A percentile compares a stretch with the other conserved stretches of the same genome.
These are phyloP conservation scores for Anas capensis DNA, from an alignment of 2,797 vertebrate genomes.

Conservation along the genomic window DNA sequence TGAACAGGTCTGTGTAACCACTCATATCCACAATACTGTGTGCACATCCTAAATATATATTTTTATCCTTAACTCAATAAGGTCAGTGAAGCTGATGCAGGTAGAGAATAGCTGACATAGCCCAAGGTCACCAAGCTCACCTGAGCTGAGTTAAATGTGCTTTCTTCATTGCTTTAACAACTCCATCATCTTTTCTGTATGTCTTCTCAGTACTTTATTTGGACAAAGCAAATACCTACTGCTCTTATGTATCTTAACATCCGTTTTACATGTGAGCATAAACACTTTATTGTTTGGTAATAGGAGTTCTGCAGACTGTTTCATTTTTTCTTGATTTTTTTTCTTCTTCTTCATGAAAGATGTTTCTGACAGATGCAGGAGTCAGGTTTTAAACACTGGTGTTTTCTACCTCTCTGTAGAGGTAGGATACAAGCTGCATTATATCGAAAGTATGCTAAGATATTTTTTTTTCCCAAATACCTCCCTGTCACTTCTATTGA, in stretches of 20 bases:
- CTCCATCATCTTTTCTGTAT: not conserved
- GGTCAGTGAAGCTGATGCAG: not conserved
- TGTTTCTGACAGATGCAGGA: not conserved
- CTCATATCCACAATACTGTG: rapidly evolving
- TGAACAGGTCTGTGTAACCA: not conserved
- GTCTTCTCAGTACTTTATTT: not conserved
- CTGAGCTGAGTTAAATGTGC: not conserved
- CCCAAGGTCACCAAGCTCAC: not conserved
- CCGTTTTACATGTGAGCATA: not conserved
- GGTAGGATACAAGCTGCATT: not conserved
- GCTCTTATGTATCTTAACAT: not conserved
- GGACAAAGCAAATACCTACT: not conserved
- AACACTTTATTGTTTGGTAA: not conserved
- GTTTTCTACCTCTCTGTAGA: not conserved
- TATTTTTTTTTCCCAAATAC: rapidly evolving
- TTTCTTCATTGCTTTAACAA: not conserved
- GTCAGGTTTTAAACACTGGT: not conserved
- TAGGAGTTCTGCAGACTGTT: not conserved
- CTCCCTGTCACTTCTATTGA: not conserved
- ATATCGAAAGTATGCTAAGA: not conserved
- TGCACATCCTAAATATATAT: not conserved
- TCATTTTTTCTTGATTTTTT: not conserved
- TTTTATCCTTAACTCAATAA: not conserved
- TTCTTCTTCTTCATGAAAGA: not conserved
- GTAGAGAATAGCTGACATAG: not conserved